These are phyloP conservation scores for Dipodomys stephensi DNA, from an alignment of 2,113 vertebrate genomes.

Conservation along the genomic window DNA sequence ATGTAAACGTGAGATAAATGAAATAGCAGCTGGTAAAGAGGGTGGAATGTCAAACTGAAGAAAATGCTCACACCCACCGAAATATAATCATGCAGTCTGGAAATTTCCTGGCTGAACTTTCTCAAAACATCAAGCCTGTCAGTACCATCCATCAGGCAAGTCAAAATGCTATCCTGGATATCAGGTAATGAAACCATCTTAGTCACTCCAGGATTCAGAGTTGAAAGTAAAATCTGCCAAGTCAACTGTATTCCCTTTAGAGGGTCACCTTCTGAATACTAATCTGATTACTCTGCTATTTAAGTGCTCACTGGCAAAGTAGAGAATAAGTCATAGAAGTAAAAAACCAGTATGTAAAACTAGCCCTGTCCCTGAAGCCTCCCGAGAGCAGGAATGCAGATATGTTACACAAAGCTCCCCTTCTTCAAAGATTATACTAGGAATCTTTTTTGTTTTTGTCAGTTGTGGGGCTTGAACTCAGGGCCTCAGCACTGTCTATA, in stretches of 20 bases:
- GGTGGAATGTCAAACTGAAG: slow-evolving; percentile 22
- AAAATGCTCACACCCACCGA: slow-evolving; percentile 44
- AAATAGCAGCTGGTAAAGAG: slow-evolving; percentile 42
- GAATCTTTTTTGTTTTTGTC: not conserved
- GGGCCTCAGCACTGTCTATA: no score
- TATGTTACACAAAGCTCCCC: not conserved
- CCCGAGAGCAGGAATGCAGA: not conserved
- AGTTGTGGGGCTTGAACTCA: no score
- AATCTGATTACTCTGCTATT: not conserved
- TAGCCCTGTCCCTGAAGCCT: not conserved
- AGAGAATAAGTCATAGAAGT: slow-evolving; percentile 13
- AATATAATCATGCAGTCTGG: not conserved
- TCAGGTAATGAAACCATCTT: not conserved
- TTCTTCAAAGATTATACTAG: not conserved
- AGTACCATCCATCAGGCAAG: not conserved
- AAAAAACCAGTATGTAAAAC: slow-evolving; percentile 24
- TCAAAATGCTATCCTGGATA: not conserved
- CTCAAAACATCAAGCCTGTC: not conserved
- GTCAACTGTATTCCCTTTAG: not conserved
- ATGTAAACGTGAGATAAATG: slow-evolving; percentile 19
- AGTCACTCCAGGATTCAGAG: not conserved
- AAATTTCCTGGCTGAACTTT: slow-evolving; percentile 42
- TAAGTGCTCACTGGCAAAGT: slow-evolving; percentile 2
- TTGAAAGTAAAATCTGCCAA: not conserved
- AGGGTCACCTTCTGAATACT: not conserved